These are phyloP conservation scores for Heteromurus nitidus DNA, from an alignment of 2,888 invertebrate species.

Conservation along the genomic window DNA sequence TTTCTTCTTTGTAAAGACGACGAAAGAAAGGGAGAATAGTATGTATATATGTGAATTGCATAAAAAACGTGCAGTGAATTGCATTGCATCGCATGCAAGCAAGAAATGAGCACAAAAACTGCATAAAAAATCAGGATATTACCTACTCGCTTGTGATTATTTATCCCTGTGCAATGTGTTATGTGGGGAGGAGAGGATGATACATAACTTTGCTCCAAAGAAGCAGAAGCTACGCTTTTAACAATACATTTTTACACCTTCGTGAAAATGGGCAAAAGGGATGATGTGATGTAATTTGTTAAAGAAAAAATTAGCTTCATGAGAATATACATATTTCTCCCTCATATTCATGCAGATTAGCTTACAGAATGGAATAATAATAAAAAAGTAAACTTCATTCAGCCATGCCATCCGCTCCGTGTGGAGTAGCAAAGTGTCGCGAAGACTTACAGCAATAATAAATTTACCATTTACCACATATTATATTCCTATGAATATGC, in stretches of 20 bases:
- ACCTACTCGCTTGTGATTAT: constrained; percentile 33
- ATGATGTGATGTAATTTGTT: constrained; percentile 41
- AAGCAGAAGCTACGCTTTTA: constrained; percentile 1
- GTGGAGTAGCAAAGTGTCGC: too few relatives aligned
- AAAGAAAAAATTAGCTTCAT: constrained; percentile 24
- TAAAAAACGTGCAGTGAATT: constrained; percentile 21
- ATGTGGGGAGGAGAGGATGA: background rate
- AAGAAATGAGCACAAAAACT: constrained; percentile 45
- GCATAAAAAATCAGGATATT: constrained; percentile 59
- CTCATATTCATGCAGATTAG: constrained; percentile 52
- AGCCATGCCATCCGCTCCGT: too few relatives aligned
- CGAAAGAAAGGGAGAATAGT: constrained; percentile 14
- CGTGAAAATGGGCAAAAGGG: background rate
- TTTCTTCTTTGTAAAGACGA: background rate
- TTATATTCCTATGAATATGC: constrained; percentile 52
- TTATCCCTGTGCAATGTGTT: too few relatives aligned
- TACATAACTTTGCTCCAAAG: too few relatives aligned
- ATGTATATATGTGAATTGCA: constrained; percentile 30
- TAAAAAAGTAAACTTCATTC: background rate
- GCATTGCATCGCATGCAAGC: background rate
- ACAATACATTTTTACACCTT: background rate
- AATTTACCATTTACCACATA: too few relatives aligned
- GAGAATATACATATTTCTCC: too few relatives aligned
- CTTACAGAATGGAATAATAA: constrained; percentile 21
- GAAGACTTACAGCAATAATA: too few relatives aligned